phyloP scores from a whole-genome alignment of 2,888 invertebrate genomes.

The Chloroclystis v-ata region DNA sequence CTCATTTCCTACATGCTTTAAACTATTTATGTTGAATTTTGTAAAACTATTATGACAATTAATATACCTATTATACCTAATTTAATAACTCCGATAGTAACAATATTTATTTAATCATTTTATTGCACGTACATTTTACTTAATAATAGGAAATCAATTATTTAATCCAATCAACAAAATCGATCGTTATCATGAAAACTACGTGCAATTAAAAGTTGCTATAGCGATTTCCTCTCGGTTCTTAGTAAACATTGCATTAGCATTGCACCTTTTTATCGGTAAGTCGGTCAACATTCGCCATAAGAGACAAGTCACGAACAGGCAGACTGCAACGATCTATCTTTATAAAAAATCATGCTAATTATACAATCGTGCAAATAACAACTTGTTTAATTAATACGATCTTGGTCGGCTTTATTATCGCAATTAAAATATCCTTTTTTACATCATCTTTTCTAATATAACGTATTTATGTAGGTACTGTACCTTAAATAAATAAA shows the following conservation, averaged over 20 bases:
- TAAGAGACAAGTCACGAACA: constrained; percentile 27
- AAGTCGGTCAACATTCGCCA: constrained; percentile 13
- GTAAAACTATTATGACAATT: too few species aligned
- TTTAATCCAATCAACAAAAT: constrained; percentile 6
- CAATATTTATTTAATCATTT: background rate
- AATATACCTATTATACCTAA: background rate
- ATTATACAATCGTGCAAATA: background rate
- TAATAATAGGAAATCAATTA: constrained; percentile 8
- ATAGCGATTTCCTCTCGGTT: constrained; percentile 13
- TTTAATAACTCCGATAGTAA: background rate
- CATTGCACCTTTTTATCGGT: constrained; percentile 23
- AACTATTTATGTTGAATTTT: too few species aligned
- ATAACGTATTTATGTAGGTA: too few species aligned
- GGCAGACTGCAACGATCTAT: constrained; percentile 12
- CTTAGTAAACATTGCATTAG: constrained; percentile 20
- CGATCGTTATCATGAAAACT: constrained; percentile 14
- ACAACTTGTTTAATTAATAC: background rate
- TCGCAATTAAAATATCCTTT: too few species aligned
- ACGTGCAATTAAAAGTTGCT: constrained; percentile 14
- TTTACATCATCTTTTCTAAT: too few species aligned
- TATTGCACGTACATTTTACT: background rate
- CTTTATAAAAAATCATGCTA: background rate
- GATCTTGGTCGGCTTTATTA: too few species aligned
- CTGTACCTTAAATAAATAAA: too few species aligned
- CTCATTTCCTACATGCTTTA: too few species aligned